phyloP scores from a whole-genome alignment of 2,113 vertebrate species.

The Spea multiplicata region DNA sequence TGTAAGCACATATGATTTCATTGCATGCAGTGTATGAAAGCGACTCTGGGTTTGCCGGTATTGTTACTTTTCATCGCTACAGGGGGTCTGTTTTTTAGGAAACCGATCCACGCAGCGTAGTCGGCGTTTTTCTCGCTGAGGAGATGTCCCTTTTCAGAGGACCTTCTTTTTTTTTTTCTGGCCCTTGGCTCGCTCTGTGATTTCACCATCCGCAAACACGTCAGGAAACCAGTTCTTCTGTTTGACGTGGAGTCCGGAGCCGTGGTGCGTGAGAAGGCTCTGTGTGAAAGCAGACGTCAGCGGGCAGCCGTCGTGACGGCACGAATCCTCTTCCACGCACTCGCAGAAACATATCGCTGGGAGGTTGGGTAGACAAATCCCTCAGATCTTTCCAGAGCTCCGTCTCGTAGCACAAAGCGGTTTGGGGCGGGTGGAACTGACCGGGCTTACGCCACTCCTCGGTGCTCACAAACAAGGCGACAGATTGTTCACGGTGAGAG shows the following conservation, averaged over 20 bases:
- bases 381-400: background rate
- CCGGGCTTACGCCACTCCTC: background rate
- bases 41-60: too few species aligned
- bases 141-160: too few species aligned
- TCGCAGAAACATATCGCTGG: background rate
- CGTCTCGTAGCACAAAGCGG: background rate
- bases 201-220: background rate
- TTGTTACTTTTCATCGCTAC: too few species aligned
- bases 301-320: background rate
- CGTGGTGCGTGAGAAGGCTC: constrained; percentile 24
- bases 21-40: too few species aligned
- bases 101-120: too few species aligned
- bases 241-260: background rate
- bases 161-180: too few species aligned
- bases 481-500: background rate
- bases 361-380: constrained; percentile 4
- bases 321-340: background rate
- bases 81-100: too few species aligned
- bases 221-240: constrained; percentile 26
- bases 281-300: constrained; percentile 19
- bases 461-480: constrained; percentile 13
- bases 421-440: background rate
- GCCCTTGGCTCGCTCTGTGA: too few species aligned
- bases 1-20: too few species aligned
- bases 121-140: too few species aligned